phyloP scores from a whole-genome alignment of 1,140 invertebrate genomes.

The Lasaia peninsularis region DNA sequence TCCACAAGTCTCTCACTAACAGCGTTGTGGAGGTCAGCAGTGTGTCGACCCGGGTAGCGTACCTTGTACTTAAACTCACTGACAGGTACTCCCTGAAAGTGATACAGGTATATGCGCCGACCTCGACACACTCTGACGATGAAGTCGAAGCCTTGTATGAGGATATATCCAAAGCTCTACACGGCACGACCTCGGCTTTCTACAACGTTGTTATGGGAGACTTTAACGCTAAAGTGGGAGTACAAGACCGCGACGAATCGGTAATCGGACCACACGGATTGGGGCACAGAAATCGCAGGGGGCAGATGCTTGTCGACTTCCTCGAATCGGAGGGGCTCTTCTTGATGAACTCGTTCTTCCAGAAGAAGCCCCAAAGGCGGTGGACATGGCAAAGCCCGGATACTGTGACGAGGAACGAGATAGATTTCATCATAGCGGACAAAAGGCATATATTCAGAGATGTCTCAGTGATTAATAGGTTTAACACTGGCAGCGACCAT shows the following conservation, averaged over 20 bases:
- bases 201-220: slow-evolving; percentile 23
- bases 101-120: slow-evolving; percentile 32
- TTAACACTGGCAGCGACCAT: slow-evolving; percentile 31
- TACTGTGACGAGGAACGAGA: slow-evolving; percentile 32
- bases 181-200: slow-evolving; percentile 10
- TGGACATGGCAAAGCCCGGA: slow-evolving; percentile 21
- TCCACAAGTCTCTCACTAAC: slow-evolving; percentile 21
- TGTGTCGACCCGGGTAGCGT: slow-evolving; percentile 31
- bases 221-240: slow-evolving; percentile 21
- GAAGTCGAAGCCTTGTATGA: slow-evolving; percentile 33
- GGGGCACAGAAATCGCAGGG: slow-evolving; percentile 7
- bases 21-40: slow-evolving; percentile 24
- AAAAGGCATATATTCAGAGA: slow-evolving; percentile 33
- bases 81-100: slow-evolving; percentile 32
- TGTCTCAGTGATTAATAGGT: slow-evolving; percentile 36
- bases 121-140: slow-evolving; percentile 30
- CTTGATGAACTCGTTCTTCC: too few species aligned
- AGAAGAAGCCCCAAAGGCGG: too few species aligned
- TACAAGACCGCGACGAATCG: slow-evolving; percentile 12
- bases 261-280: slow-evolving; percentile 6
- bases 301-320: slow-evolving; percentile 20
- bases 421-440: slow-evolving; percentile 35
- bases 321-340: neutral
- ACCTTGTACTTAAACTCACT: slow-evolving; percentile 24
- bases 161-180: slow-evolving; percentile 23